Base-by-base conservation (phyloP, 2,797 vertebrate genomes). In the Diglossa cyanea region DNA sequence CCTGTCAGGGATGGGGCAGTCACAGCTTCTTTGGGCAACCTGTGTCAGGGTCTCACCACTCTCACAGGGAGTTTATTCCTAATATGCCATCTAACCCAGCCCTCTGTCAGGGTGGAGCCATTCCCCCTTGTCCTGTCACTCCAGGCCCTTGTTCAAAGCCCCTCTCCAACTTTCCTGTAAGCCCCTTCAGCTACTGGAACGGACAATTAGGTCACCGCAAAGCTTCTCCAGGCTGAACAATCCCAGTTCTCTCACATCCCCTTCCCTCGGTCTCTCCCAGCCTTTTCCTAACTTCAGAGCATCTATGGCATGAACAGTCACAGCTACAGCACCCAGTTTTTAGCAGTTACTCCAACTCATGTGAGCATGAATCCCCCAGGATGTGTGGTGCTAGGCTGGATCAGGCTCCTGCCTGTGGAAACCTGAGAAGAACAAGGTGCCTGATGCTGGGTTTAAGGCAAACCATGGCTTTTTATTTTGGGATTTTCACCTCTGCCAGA, bases 351-450 rank as follows among this genome's bases (percentile, higher is more conserved):
- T 47, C 57, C 33, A 33, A 7, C 10, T 57, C 25, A 17, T 35
- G 55, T 45, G 72, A 33, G 33, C 51, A 63, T 0, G 0, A 26
- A 7, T 5, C 3, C 44, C 16, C 18, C 17, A 8, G 53, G 47
- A 17, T 39, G n/a, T 48, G n/a, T 47, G 37, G 40, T 13, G 12
- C 45, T 42, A 61, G 67, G 7, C 17, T 0, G 1, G 37, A 37
- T 40, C 86, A 30, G 60, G 6, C 10, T 28, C 17, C 53, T 71
- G 53, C 71, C 53, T 65, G 7, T 1, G 8, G 44, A 39, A 57
- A 25, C 24, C 17, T 45, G 25, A 35, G 66, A 63, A 65, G 37
- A 39, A 13, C 3, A 30, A 61, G 42, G 10, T 26, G 42, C 19
- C 65, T 44, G 37, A 4, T 51, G 35, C 66, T 61, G 53, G 19